A percentile compares a stretch with the other conserved stretches of the same genome.
These are phyloP conservation scores for Ligdia adustata DNA, from an alignment of 2,888 invertebrate species.

Conservation along the genomic window DNA sequence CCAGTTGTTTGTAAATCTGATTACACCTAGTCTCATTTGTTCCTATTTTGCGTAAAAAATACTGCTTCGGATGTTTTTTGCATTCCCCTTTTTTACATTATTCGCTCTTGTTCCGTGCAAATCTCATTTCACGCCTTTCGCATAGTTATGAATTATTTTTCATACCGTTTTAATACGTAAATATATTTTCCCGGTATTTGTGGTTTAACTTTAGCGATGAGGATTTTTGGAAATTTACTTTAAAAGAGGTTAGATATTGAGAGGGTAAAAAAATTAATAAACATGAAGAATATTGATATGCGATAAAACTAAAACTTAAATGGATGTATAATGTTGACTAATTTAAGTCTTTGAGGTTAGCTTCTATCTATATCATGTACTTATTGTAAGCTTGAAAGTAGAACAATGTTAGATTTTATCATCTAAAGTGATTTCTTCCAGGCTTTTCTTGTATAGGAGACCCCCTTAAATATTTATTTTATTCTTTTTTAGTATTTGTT, in stretches of 20 bases:
- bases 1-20: constrained; percentile 6
- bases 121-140: constrained; percentile 33
- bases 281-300: no score
- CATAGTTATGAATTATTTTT: constrained; percentile 31
- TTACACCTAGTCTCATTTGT: constrained; percentile 20
- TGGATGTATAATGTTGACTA: no score
- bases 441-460: no score
- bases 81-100: constrained; percentile 22
- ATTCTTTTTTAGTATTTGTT: no score
- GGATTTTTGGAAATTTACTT: background rate
- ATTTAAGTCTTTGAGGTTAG: no score
- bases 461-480: no score
- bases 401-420: no score
- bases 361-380: no score
- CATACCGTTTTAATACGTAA: constrained; percentile 27
- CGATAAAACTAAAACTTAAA: no score
- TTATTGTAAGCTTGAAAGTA: no score
- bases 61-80: constrained; percentile 9
- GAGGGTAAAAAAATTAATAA: no score
- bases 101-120: constrained; percentile 24
- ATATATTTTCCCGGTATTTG: constrained; percentile 12
- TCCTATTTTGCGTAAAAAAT: constrained; percentile 16
- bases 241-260: background rate
- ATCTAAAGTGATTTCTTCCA: no score
- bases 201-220: constrained; percentile 1